A percentile compares a stretch with the other conserved stretches of the same genome.
These are phyloP conservation scores for Oplegnathus fasciatus DNA, from an alignment of 2,113 vertebrate genomes.

Conservation along the genomic window DNA sequence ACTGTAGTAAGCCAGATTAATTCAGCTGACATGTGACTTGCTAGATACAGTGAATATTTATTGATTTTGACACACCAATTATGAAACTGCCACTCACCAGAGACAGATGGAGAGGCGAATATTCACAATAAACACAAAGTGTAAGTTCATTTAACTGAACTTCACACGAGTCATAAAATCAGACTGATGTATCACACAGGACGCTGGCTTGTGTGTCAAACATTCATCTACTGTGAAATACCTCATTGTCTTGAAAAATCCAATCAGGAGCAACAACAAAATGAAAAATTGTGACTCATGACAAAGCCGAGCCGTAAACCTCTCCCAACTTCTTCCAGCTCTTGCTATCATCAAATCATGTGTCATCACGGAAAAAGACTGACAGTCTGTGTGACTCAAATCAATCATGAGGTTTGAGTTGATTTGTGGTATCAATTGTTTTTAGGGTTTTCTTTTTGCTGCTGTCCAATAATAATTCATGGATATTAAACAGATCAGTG, in stretches of 20 bases:
- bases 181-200: slow-evolving; percentile 3
- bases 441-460: background rate
- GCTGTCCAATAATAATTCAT: background rate
- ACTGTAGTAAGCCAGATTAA: too few relatives aligned
- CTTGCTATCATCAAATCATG: slow-evolving; percentile 18
- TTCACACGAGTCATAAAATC: slow-evolving; percentile 23
- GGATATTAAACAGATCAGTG: slow-evolving; percentile 11
- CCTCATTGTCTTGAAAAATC: slow-evolving; percentile 2
- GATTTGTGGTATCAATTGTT: background rate
- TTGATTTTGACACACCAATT: too few relatives aligned
- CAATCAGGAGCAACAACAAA: slow-evolving; percentile 22
- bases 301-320: slow-evolving; percentile 9
- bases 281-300: slow-evolving; percentile 39
- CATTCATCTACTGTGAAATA: slow-evolving; percentile 22
- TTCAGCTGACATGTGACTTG: too few relatives aligned
- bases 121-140: too few relatives aligned
- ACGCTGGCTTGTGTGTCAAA: slow-evolving; percentile 8
- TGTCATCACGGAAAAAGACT: slow-evolving; percentile 13
- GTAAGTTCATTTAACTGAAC: slow-evolving; percentile 7
- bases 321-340: slow-evolving; percentile 18
- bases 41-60: too few relatives aligned
- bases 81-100: too few relatives aligned
- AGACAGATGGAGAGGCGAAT: too few relatives aligned
- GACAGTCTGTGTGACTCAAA: background rate
- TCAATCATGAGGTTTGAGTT: background rate